Conservation (phyloP, 2,797 vertebrate species). For the Siniperca obscura region DNA sequence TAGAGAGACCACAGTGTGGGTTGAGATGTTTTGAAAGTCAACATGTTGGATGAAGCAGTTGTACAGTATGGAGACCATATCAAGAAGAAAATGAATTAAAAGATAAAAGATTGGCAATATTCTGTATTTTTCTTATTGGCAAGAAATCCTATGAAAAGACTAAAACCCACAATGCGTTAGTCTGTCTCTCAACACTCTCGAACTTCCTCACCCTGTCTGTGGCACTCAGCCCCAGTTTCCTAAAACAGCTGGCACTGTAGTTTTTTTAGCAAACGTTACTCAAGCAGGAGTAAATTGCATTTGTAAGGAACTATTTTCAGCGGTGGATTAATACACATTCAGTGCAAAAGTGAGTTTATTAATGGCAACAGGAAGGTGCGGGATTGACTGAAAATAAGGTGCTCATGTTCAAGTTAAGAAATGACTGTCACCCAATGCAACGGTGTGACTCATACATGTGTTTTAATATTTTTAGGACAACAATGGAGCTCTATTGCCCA, state of each 20-base stretch:
- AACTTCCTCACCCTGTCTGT: not conserved
- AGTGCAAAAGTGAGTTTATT: not conserved
- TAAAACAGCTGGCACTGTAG: not conserved
- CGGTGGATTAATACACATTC: not conserved
- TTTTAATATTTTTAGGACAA: constrained; percentile 11
- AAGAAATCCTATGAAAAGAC: not conserved
- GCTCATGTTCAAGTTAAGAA: not conserved
- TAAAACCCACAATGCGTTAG: not conserved
- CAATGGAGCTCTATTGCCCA: not conserved
- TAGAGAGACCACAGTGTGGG: not conserved
- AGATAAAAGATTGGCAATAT: not conserved
- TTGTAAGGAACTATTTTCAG: not conserved
- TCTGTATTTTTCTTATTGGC: no score
- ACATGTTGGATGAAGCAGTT: not conserved
- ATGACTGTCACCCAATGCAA: not conserved
- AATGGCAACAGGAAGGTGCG: not conserved
- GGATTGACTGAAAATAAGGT: not conserved
- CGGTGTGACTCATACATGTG: not conserved
- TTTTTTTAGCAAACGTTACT: not conserved
- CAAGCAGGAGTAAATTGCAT: not conserved
- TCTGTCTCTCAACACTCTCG: not conserved
- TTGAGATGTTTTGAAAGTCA: not conserved
- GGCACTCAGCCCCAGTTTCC: not conserved
- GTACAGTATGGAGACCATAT: not conserved
- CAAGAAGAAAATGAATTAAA: not conserved